These are phyloP conservation scores for Lycocorax pyrrhopterus DNA, from an alignment of 2,113 vertebrate species.

Conservation along the genomic window DNA sequence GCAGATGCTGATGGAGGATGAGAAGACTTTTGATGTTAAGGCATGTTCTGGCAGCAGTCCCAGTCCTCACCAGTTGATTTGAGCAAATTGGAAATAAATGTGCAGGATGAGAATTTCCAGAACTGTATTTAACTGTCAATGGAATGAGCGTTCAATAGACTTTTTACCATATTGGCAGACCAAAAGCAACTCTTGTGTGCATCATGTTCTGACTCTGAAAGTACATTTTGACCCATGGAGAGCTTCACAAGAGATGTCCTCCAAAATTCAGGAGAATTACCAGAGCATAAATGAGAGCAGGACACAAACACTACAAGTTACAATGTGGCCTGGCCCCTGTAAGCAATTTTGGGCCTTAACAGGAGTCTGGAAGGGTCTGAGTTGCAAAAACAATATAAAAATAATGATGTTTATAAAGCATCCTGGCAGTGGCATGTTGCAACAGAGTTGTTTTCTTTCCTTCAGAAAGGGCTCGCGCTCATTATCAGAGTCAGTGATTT, in stretches of 20 bases:
- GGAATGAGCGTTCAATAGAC: neutral
- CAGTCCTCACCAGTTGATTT: neutral
- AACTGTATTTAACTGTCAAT: neutral
- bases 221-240: neutral
- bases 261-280: neutral
- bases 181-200: neutral
- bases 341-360: neutral
- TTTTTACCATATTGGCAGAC: neutral
- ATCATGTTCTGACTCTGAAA: neutral
- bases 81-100: conserved; percentile 23
- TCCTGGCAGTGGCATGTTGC: neutral
- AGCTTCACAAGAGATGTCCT: neutral
- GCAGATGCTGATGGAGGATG: neutral
- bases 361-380: neutral
- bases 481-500: neutral
- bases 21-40: neutral
- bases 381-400: neutral
- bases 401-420: neutral
- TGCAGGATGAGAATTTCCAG: neutral
- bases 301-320: neutral
- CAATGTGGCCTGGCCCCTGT: neutral
- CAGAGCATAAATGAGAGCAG: neutral
- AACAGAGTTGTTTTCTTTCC: neutral
- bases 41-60: neutral
- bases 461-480: neutral